Percentiles rank a stretch among this genome's conserved stretches.
These are phyloP conservation scores for Coleophora deauratella DNA, from an alignment of 2,888 invertebrate genomes.

Conservation along the genomic window DNA sequence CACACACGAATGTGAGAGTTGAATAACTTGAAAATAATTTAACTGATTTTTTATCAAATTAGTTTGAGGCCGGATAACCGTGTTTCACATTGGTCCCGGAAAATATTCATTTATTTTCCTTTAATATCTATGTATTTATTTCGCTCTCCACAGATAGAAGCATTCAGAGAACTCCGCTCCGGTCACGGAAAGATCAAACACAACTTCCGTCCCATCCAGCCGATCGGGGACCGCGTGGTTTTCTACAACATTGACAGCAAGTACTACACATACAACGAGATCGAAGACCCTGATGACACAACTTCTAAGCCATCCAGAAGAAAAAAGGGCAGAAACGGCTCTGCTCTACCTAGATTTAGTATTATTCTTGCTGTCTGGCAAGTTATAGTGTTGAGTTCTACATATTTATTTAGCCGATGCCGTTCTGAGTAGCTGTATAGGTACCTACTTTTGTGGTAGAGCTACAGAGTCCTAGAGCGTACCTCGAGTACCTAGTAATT, in stretches of 20 bases:
- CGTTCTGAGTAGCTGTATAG: neutral
- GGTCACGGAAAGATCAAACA: conserved; percentile 80
- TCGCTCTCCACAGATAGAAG: conserved; percentile 78
- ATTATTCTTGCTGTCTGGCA: conserved; percentile 1
- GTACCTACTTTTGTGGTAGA: no score
- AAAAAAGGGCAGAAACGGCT: conserved; percentile 30
- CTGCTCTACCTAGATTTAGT: neutral
- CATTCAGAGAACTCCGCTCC: conserved; percentile 79
- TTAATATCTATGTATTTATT: conserved; percentile 3
- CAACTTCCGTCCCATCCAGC: conserved; percentile 89
- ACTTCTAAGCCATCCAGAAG: conserved; percentile 25
- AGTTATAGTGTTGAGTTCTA: neutral
- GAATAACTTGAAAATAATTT: no score
- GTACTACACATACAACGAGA: conserved; percentile 57
- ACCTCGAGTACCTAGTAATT: no score
- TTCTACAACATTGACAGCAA: conserved; percentile 72
- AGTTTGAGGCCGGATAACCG: no score
- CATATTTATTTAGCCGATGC: neutral
- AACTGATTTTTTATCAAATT: no score
- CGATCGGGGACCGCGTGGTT: conserved; percentile 80
- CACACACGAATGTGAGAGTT: no score
- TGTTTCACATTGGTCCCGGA: no score
- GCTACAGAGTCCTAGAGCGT: no score
- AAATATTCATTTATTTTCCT: no score
- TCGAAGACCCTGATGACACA: conserved; percentile 40